Percentiles rank a stretch among this genome's conserved stretches.
Conservation (phyloP, 2,888 invertebrate genomes). For the Rosalia funebris region DNA sequence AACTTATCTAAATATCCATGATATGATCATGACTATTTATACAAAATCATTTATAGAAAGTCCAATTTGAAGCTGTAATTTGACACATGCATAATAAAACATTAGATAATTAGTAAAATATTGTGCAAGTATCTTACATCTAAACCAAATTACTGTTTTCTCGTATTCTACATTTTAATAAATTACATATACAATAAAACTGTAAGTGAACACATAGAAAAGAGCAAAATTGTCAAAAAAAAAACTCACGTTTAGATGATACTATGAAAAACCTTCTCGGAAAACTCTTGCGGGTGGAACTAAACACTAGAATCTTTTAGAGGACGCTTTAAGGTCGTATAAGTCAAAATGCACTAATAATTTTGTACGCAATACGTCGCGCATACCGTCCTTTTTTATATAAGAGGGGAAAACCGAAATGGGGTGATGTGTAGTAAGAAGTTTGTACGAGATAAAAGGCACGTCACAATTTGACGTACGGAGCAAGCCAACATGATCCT, state of each 20-base stretch:
- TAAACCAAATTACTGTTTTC: too few relatives aligned
- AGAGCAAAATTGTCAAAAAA: neutral
- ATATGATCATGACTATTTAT: too few relatives aligned
- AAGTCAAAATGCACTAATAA: conserved; percentile 27
- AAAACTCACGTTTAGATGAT: conserved; percentile 15
- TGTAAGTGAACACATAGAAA: too few relatives aligned
- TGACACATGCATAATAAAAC: too few relatives aligned
- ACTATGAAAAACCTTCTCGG: conserved; percentile 6
- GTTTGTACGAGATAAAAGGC: neutral
- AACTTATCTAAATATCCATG: too few relatives aligned
- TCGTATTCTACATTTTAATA: too few relatives aligned
- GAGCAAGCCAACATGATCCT: neutral
- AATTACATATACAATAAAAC: too few relatives aligned
- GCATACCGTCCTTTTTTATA: conserved; percentile 15
- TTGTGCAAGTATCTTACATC: too few relatives aligned
- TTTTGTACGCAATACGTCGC: neutral
- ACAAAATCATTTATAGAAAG: too few relatives aligned
- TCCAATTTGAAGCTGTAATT: too few relatives aligned
- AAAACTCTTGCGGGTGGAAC: conserved; percentile 18
- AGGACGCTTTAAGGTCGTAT: conserved; percentile 35
- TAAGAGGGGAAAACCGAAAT: conserved; percentile 1
- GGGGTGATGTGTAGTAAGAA: neutral
- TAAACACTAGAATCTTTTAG: conserved; percentile 12
- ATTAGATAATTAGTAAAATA: too few relatives aligned
- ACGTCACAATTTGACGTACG: neutral